These are phyloP conservation scores for Dinomys branickii DNA, from an alignment of 2,113 vertebrate species.

Conservation along the genomic window DNA sequence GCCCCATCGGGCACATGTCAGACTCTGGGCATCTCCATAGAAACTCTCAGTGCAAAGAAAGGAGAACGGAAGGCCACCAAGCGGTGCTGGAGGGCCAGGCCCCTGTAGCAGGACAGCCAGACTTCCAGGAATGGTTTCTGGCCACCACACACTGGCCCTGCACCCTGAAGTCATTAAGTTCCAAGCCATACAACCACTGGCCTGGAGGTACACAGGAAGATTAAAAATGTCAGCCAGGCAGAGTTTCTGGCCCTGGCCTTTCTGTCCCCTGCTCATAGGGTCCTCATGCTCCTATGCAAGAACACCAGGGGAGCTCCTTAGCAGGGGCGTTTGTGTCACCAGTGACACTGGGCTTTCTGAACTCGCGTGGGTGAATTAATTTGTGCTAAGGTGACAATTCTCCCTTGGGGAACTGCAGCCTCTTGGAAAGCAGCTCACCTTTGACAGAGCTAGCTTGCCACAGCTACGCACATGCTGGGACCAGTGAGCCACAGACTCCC, in stretches of 20 bases:
- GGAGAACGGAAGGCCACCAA: not conserved
- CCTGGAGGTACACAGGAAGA: not conserved
- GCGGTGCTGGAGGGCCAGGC: not conserved
- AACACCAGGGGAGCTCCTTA: not conserved
- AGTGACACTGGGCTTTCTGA: not conserved
- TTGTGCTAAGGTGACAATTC: not conserved
- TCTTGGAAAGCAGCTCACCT: not conserved
- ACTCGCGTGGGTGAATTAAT: not conserved
- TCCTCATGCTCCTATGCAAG: fast-evolving
- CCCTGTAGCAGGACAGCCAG: not conserved
- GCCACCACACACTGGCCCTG: not conserved
- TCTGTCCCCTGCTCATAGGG: not conserved
- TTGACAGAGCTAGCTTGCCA: not conserved
- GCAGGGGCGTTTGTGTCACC: not conserved
- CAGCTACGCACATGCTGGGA: not conserved
- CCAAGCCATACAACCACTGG: not conserved
- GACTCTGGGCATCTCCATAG: conserved; percentile 59
- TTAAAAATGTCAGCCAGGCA: not conserved
- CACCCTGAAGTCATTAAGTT: not conserved
- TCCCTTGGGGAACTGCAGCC: not conserved
- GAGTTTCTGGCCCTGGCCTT: not conserved
- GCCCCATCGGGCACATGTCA: not conserved
- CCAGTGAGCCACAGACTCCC: not conserved
- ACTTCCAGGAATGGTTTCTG: not conserved
- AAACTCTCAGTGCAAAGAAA: conserved; percentile 54